Conservation (phyloP, 2,888 invertebrate species). For the Temnothorax rugatulus region DNA sequence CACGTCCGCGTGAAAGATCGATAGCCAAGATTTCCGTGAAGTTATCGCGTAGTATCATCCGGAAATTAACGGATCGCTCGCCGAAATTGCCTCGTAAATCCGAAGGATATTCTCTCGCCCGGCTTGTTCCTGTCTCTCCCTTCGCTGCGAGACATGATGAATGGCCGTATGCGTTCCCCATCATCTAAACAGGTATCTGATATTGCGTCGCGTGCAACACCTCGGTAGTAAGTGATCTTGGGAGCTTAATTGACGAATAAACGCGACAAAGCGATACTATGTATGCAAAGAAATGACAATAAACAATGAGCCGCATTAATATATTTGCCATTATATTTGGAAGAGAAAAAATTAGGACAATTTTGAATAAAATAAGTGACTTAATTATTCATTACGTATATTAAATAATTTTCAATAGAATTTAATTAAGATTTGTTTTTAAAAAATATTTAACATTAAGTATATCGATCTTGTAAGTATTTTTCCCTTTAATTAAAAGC, state of each 20-base stretch:
- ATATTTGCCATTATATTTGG: constrained; percentile 3
- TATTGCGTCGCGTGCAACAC: constrained; percentile 72
- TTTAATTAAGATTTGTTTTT: neutral
- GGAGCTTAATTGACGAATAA: constrained; percentile 63
- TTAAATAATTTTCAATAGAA: neutral
- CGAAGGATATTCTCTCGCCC: constrained; percentile 48
- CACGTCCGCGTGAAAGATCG: constrained; percentile 73
- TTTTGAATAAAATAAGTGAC: neutral
- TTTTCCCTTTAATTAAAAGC: neutral
- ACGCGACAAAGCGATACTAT: neutral
- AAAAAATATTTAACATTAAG: neutral
- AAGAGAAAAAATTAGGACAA: neutral
- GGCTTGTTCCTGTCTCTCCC: constrained; percentile 52
- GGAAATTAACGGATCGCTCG: constrained; percentile 80
- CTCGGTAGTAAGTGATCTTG: constrained; percentile 55
- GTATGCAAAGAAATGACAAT: neutral
- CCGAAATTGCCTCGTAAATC: constrained; percentile 82
- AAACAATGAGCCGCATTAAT: neutral
- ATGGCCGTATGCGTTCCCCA: constrained; percentile 74
- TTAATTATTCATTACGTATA: neutral
- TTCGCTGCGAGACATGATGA: constrained; percentile 75
- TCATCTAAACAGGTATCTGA: constrained; percentile 83
- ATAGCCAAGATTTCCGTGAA: constrained; percentile 77
- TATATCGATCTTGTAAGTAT: neutral
- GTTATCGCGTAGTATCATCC: constrained; percentile 75